Evolutionary conservation across 2,888 invertebrate species (phyloP).

Genomic region (Tetragnatha montana): DNA sequence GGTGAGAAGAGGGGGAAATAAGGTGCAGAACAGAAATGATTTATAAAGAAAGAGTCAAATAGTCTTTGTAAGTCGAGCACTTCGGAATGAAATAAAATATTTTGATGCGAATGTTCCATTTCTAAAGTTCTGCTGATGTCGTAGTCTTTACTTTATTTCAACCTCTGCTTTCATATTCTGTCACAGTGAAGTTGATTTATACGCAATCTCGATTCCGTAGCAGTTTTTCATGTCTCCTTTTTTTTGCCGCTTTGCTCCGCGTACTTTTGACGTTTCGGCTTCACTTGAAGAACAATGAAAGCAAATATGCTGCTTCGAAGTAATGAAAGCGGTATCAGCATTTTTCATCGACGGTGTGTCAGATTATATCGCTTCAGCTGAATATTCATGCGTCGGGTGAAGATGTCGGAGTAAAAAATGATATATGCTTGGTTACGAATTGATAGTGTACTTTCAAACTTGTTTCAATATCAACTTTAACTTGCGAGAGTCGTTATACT

Average conservation of each 20-base stretch:
- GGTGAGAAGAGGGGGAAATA: not conserved
- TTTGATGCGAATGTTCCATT: slow-evolving; percentile 28
- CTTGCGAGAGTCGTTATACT: no score
- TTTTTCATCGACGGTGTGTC: slow-evolving; percentile 21
- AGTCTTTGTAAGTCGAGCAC: slow-evolving; percentile 49
- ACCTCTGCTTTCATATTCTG: slow-evolving; percentile 34
- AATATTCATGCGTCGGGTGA: not conserved
- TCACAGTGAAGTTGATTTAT: slow-evolving; percentile 52
- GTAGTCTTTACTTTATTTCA: slow-evolving; percentile 45
- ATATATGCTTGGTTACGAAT: no score
- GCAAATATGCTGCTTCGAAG: slow-evolving; percentile 17
- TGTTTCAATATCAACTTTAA: no score
- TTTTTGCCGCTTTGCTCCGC: not conserved
- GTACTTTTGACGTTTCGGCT: not conserved
- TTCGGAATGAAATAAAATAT: slow-evolving; percentile 54
- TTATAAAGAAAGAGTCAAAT: slow-evolving; percentile 60
- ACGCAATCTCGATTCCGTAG: slow-evolving; percentile 18
- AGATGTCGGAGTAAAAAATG: no score
- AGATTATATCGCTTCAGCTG: not conserved
- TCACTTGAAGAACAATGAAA: slow-evolving; percentile 13
- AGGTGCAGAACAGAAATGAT: slow-evolving; percentile 32
- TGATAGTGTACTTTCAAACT: no score
- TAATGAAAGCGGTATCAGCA: slow-evolving; percentile 16
- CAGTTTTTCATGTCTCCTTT: slow-evolving; percentile 21
- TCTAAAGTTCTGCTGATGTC: slow-evolving; percentile 2